Conservation (phyloP, 2,888 invertebrate species). For the Parelbella ahira region DNA sequence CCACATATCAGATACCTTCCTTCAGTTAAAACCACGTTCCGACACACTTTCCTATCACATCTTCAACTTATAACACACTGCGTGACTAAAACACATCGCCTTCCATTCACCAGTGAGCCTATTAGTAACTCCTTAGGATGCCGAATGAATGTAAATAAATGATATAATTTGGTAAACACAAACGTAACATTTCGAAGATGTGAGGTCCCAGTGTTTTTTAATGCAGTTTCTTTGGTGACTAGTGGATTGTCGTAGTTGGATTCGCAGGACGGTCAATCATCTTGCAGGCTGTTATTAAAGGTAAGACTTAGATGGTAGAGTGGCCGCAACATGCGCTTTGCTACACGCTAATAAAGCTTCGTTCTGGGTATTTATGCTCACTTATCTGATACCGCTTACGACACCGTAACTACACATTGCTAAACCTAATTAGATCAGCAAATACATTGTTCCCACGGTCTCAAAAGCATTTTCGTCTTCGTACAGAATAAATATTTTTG, state of each 20-base stretch:
- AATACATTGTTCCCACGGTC: too few species aligned
- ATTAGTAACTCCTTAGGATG: slow-evolving; percentile 33
- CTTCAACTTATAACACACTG: slow-evolving; percentile 26
- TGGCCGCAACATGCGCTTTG: slow-evolving; percentile 7
- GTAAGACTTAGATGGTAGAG: slow-evolving; percentile 23
- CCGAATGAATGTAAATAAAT: slow-evolving; percentile 40
- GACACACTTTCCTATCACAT: slow-evolving; percentile 32
- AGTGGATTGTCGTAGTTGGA: slow-evolving; percentile 56
- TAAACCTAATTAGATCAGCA: too few species aligned
- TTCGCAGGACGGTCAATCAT: slow-evolving; percentile 22
- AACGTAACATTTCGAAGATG: slow-evolving; percentile 47
- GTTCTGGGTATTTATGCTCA: background rate
- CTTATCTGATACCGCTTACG: background rate
- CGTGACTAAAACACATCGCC: slow-evolving; percentile 23
- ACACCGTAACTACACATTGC: too few species aligned
- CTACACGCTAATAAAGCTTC: slow-evolving; percentile 10
- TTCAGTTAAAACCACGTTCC: slow-evolving; percentile 49
- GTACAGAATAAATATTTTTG: too few species aligned
- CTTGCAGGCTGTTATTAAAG: slow-evolving; percentile 27
- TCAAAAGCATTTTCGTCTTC: too few species aligned
- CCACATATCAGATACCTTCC: slow-evolving; percentile 43
- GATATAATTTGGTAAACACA: slow-evolving; percentile 36
- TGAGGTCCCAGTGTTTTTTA: slow-evolving; percentile 47
- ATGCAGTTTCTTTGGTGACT: slow-evolving; percentile 42
- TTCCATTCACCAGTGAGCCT: slow-evolving; percentile 2